These are phyloP conservation scores for Hapalemur alaotrensis DNA, from an alignment of 2,797 vertebrate species.

Conservation along the genomic window DNA sequence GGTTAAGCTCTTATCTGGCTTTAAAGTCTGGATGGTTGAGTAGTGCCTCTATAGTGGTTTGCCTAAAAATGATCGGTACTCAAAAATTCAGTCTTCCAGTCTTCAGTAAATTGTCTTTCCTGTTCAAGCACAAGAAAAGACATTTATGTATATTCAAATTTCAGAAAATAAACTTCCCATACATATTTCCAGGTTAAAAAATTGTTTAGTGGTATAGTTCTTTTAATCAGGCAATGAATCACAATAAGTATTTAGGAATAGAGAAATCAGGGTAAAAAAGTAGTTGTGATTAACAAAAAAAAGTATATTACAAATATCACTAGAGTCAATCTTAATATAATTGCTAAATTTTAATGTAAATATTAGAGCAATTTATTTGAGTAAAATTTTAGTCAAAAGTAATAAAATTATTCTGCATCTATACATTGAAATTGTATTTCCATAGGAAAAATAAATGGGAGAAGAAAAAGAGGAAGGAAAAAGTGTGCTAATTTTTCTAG, in stretches of 20 bases:
- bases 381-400: neutral
- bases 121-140: neutral
- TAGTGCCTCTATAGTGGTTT: neutral
- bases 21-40: neutral
- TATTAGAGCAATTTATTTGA: neutral
- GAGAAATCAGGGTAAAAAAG: neutral
- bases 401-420: neutral
- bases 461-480: neutral
- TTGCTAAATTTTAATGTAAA: neutral
- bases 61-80: neutral
- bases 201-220: neutral
- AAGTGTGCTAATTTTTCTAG: neutral
- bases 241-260: neutral
- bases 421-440: neutral
- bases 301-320: neutral
- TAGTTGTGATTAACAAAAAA: neutral
- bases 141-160: neutral
- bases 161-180: neutral
- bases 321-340: neutral
- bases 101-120: neutral
- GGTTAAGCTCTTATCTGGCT: neutral
- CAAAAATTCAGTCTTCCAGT: neutral
- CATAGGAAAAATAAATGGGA: neutral
- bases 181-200: neutral
- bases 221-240: neutral